These are phyloP conservation scores for Rhynchomys soricoides DNA, from an alignment of 2,113 vertebrate species.

Conservation along the genomic window DNA sequence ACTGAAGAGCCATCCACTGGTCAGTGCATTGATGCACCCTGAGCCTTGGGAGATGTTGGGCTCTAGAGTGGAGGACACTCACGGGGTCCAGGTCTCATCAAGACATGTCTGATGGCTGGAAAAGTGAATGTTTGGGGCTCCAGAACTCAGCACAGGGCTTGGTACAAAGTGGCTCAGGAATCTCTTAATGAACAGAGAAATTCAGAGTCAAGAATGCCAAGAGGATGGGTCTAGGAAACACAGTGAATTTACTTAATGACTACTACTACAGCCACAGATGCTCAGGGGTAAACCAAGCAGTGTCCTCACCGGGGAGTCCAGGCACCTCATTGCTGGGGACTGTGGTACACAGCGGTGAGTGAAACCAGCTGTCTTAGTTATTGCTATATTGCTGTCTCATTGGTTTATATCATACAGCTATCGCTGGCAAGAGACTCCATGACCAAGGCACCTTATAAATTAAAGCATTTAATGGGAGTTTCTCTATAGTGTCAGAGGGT, in stretches of 20 bases:
- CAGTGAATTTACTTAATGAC: not conserved
- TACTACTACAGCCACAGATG: not conserved
- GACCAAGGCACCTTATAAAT: not conserved
- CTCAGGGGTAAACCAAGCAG: not conserved
- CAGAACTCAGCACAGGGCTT: not conserved
- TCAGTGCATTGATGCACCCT: not conserved
- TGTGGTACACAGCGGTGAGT: fast-evolving
- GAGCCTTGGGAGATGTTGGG: not conserved
- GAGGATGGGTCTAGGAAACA: not conserved
- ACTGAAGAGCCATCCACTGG: not conserved
- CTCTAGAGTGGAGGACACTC: not conserved
- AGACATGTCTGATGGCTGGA: not conserved
- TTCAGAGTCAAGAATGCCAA: not conserved
- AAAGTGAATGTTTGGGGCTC: too few relatives aligned
- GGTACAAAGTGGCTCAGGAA: not conserved
- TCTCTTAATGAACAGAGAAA: not conserved
- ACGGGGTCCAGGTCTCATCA: not conserved
- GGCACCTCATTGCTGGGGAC: not conserved
- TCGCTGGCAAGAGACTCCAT: not conserved
- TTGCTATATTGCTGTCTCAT: not conserved
- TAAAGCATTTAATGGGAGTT: not conserved
- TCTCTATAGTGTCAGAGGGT: not conserved
- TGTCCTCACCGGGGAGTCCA: not conserved
- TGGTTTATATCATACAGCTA: not conserved
- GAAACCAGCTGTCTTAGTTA: too few relatives aligned